A percentile compares a stretch with the other conserved stretches of the same genome.
Evolutionary conservation across 1,140 invertebrate genomes (phyloP).

Genomic region (Paramacrobiotus metropolitanus): DNA sequence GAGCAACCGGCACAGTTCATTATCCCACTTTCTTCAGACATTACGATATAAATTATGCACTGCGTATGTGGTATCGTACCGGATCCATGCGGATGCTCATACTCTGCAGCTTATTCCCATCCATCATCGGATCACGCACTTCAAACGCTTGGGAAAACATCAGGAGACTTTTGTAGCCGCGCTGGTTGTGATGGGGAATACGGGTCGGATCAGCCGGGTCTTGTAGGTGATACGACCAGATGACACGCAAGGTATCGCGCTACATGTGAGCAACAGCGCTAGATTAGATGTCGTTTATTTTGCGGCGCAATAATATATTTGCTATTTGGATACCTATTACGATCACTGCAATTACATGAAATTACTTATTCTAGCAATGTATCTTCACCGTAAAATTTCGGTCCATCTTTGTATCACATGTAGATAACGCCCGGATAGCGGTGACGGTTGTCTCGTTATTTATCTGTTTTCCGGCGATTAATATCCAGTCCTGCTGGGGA

Average conservation of each 20-base stretch:
- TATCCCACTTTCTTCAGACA: too few relatives aligned
- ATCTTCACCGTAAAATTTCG: constrained; percentile 12
- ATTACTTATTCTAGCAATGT: neutral
- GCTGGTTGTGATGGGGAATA: neutral
- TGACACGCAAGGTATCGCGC: neutral
- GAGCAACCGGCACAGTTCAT: too few relatives aligned
- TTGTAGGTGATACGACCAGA: neutral
- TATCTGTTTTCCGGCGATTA: constrained; percentile 13
- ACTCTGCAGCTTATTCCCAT: too few relatives aligned
- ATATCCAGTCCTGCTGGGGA: constrained; percentile 13
- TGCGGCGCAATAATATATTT: too few relatives aligned
- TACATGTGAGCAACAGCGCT: too few relatives aligned
- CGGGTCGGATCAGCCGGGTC: neutral
- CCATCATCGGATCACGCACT: too few relatives aligned
- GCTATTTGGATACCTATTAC: too few relatives aligned
- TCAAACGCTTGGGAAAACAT: neutral
- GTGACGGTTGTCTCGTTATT: constrained; percentile 14
- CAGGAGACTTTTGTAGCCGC: neutral
- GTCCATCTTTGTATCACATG: constrained; percentile 14
- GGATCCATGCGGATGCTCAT: too few relatives aligned
- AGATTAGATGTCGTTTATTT: too few relatives aligned
- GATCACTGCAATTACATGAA: neutral
- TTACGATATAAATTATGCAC: too few relatives aligned
- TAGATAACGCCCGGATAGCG: constrained; percentile 13
- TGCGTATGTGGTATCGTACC: too few relatives aligned